Evolutionary conservation across 2,113 vertebrate genomes (phyloP), one percentile per base, ranked within the genome.

Genomic region (Emydocephalus ijimae): DNA sequence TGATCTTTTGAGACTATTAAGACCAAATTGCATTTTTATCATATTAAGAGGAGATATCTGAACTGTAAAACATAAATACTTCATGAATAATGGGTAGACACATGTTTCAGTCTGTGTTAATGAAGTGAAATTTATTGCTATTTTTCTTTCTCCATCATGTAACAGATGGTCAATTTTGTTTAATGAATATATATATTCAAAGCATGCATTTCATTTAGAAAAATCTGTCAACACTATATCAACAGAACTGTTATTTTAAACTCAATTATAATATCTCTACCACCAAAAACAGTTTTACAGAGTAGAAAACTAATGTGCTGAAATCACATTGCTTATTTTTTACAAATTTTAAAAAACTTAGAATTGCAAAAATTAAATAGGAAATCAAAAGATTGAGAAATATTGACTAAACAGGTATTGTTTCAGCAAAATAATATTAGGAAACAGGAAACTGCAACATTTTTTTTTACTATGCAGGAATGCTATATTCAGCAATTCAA

Each of bases 181-280:
- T 69, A 50, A 50, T 18, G 24, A 74, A 86, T 85, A 92, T 50
- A 45, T 92, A 59, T 26, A 93, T 85, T 89, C 92, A 89, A 92
- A 95, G 48, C 18, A 96, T 92, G 93, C 92, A 93, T 91, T 94
- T 93, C 89, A 92, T 87, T 95, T 0, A 39, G 87, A 90, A 91
- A 94, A 94, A 81, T 92, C 94, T 96, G 94, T 87, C 61, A 94
- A 92, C 94, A 81, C 92, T 91, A 92, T 54, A 97, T 96, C 90
- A 93, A 95, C 57, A 95, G 74, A 95, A 93, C 87, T 92, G 43
- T 92, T 93, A 91, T 92, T 97, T 97, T 96, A 96, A 96, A 97
- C 95, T 23, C 95, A 96, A 96, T 90, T 95, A 94, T 57, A 56
- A 94, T 94, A 85, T 59, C 26, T 95, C 90, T 95, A 93, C 96